A percentile compares a stretch with the other conserved stretches of the same genome.
phyloP scores from a whole-genome alignment of 2,888 invertebrate species.

The Oithona nana region DNA sequence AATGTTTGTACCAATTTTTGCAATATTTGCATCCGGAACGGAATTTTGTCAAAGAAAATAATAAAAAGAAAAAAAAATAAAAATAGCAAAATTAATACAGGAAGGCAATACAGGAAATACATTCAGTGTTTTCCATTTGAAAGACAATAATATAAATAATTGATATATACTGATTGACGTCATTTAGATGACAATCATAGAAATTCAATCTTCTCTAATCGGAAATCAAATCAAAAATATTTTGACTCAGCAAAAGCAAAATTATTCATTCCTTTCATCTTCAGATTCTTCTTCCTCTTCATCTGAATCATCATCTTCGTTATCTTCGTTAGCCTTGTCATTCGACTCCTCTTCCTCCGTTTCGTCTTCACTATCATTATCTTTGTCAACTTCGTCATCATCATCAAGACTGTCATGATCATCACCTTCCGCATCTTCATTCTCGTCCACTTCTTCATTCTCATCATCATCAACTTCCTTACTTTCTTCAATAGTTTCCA shows the following conservation, averaged over 20 bases:
- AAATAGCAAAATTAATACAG: too few species aligned
- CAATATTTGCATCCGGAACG: too few species aligned
- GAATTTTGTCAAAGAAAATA: too few species aligned
- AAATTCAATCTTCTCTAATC: neutral
- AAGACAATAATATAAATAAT: too few species aligned
- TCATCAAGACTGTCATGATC: neutral
- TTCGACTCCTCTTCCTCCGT: neutral
- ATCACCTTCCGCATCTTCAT: neutral
- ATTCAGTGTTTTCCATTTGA: too few species aligned
- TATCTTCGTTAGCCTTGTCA: neutral
- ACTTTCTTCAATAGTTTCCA: neutral
- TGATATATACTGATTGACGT: too few species aligned
- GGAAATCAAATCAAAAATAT: too few species aligned
- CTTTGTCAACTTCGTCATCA: constrained; percentile 4
- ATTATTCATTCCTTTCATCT: neutral
- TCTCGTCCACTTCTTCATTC: neutral
- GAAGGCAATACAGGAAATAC: too few species aligned
- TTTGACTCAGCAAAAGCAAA: too few species aligned
- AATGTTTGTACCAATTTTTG: too few species aligned
- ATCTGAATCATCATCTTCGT: neutral
- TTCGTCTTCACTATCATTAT: neutral
- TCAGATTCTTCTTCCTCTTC: neutral
- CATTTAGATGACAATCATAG: neutral
- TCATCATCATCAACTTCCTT: neutral
- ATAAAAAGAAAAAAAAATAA: too few species aligned